Evolutionary conservation across 2,113 vertebrate species (phyloP), one percentile per base, ranked within the genome.

Genomic region (Semnornis frantzii): DNA sequence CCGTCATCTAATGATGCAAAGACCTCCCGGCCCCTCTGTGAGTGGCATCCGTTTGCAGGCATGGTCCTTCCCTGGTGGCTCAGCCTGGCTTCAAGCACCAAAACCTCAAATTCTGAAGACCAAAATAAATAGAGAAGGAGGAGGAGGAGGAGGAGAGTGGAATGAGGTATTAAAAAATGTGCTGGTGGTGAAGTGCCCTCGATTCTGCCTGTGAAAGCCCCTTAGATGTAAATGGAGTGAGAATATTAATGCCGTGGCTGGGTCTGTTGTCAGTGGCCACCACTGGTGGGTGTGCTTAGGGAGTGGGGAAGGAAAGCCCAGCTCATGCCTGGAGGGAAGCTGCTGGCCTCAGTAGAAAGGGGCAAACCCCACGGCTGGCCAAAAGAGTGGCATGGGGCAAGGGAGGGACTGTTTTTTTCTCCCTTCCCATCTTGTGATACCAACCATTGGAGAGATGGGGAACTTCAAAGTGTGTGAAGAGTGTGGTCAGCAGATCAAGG

Each of bases 191-290:
- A 89, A 90, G 68, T 9, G 89, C 77, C 92, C 96, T 97, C 96
- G 94, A 96, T 96, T 97, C 71, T 97, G 95, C 96, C 96, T 97
- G 90, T 96, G 96, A 69, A 97, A 94, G 82, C 91, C 87, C 58
- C 12, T 71, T 95, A 92, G 82, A 87, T 89, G 92, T 95, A 92
- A 84, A 31, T 69, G 84, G 89, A 94, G 88, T 82, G 94, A 92
- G 90, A 94, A 87, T 93, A 94, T 93, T 95, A 94, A 96, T 24
- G 0, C 72, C 66, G 28, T 78, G 88, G 91, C 91, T 82, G 79
- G 92, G 95, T 97, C 97, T 95, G 94, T 91, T 96, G 96, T 90
- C 94, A 69, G 8, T 3, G 68, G 76, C 62, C 48, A 10, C 20
- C 65, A 6, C 20, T 21, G 20, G 19, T 21, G 3, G 73, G 1